phyloP scores from a whole-genome alignment of 1,140 invertebrate species.

The Diorhabda carinulata region DNA sequence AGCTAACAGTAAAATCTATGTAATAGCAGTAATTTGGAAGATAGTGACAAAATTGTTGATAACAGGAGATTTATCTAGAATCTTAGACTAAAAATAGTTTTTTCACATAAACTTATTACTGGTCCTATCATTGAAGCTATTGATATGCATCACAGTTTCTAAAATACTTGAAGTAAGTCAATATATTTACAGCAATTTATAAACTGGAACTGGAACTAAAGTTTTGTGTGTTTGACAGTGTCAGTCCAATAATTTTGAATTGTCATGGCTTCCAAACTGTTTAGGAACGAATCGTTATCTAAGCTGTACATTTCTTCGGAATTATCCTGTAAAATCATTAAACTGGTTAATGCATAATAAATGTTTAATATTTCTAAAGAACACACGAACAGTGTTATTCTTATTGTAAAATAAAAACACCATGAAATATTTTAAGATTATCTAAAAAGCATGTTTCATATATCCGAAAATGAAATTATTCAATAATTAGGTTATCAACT shows the following conservation, averaged over 20 bases:
- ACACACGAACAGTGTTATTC: too few relatives aligned
- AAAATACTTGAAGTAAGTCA: constrained; percentile 34
- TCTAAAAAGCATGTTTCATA: neutral
- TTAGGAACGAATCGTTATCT: constrained; percentile 88
- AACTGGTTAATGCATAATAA: constrained; percentile 4
- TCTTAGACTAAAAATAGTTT: too few relatives aligned
- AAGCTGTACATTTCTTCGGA: constrained; percentile 89
- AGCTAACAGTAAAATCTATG: too few relatives aligned
- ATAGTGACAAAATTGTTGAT: too few relatives aligned
- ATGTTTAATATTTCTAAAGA: neutral
- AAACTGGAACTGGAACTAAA: constrained; percentile 52
- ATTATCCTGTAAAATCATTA: constrained; percentile 66
- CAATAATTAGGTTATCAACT: too few relatives aligned
- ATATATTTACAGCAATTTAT: constrained; percentile 32
- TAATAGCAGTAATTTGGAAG: too few relatives aligned
- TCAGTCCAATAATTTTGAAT: constrained; percentile 92
- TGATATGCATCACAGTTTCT: constrained; percentile 47
- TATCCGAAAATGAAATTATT: too few relatives aligned
- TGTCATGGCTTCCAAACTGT: constrained; percentile 87
- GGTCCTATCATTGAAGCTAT: constrained; percentile 9
- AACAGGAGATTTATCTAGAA: too few relatives aligned
- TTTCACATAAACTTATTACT: neutral
- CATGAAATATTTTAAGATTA: neutral
- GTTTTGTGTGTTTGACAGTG: constrained; percentile 85
- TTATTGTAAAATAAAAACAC: neutral